A percentile compares a stretch with the other conserved stretches of the same genome.
phyloP scores from a whole-genome alignment of 2,113 vertebrate species.

The Nibea coibor region DNA sequence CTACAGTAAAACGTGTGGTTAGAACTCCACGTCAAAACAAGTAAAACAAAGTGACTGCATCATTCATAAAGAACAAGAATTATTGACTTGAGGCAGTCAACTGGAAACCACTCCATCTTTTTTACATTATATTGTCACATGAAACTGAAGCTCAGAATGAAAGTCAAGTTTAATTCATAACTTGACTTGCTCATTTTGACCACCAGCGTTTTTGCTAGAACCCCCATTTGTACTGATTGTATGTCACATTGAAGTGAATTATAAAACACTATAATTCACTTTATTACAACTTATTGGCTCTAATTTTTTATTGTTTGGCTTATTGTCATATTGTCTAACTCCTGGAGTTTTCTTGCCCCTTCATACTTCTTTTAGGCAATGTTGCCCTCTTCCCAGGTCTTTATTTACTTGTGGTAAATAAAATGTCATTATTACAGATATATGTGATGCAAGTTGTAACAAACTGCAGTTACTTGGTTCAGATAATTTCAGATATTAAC shows the following conservation, averaged over 20 bases:
- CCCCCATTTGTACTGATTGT: background rate
- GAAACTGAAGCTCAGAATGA: background rate
- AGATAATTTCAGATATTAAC: too few species aligned
- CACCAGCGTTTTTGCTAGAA: background rate
- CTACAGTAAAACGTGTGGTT: background rate
- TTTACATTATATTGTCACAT: constrained; percentile 9
- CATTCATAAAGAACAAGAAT: background rate
- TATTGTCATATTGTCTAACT: background rate
- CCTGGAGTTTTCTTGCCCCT: background rate
- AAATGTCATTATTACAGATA: background rate
- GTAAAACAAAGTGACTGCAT: background rate
- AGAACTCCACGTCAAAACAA: background rate
- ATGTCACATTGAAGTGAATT: background rate
- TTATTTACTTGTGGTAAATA: background rate
- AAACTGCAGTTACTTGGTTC: too few species aligned
- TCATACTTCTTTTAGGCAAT: background rate
- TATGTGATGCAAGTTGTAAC: background rate
- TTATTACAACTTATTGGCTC: background rate
- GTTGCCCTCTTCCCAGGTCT: background rate
- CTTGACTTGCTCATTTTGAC: background rate
- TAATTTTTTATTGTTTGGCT: background rate
- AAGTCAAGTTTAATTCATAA: too few species aligned
- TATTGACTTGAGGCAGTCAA: background rate
- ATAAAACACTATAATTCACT: background rate
- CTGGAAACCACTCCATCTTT: background rate